Evolutionary conservation across 2,797 vertebrate genomes (phyloP).

Genomic region (Cetoscarus ocellatus): DNA sequence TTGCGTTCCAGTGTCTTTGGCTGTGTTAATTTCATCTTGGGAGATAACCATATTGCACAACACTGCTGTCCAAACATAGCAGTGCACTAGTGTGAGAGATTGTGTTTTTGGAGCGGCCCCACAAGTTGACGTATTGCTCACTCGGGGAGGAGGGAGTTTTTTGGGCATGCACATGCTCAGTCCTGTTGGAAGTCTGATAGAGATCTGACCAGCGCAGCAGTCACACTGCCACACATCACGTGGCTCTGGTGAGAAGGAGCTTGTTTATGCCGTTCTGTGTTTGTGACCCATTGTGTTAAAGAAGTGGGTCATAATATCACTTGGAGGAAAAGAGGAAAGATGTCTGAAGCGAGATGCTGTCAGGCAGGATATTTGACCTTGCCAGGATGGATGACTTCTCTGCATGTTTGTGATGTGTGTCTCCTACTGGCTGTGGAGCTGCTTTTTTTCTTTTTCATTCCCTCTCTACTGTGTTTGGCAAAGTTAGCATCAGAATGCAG

Average conservation of each 20-base stretch:
- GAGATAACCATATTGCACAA: slow-evolving; percentile 58
- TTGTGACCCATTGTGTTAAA: slow-evolving; percentile 58
- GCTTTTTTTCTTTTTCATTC: slow-evolving; percentile 29
- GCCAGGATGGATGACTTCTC: slow-evolving; percentile 38
- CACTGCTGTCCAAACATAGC: slow-evolving; percentile 60
- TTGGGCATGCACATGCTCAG: slow-evolving; percentile 55
- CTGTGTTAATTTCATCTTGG: slow-evolving; percentile 35
- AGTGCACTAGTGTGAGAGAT: slow-evolving; percentile 73
- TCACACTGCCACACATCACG: slow-evolving; percentile 63
- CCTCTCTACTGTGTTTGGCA: slow-evolving; percentile 41
- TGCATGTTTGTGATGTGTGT: slow-evolving; percentile 28
- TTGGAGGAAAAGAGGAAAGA: slow-evolving; percentile 48
- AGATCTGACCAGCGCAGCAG: slow-evolving; percentile 64
- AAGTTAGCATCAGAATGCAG: slow-evolving; percentile 40
- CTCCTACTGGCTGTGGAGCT: slow-evolving; percentile 39
- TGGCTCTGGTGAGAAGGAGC: slow-evolving; percentile 62
- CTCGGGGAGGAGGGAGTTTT: slow-evolving; percentile 59
- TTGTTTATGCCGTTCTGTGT: slow-evolving; percentile 59
- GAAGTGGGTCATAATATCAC: slow-evolving; percentile 64
- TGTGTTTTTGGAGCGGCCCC: slow-evolving; percentile 70
- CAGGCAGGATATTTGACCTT: slow-evolving; percentile 47
- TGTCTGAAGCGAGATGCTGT: slow-evolving; percentile 42
- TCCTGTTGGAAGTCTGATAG: slow-evolving; percentile 58
- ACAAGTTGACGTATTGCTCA: slow-evolving; percentile 70
- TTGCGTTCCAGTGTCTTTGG: slow-evolving; percentile 30